Evolutionary conservation across 1,140 invertebrate genomes (phyloP), one percentile per base, ranked within the genome.

Genomic region (Leptopilina clavipes): DNA sequence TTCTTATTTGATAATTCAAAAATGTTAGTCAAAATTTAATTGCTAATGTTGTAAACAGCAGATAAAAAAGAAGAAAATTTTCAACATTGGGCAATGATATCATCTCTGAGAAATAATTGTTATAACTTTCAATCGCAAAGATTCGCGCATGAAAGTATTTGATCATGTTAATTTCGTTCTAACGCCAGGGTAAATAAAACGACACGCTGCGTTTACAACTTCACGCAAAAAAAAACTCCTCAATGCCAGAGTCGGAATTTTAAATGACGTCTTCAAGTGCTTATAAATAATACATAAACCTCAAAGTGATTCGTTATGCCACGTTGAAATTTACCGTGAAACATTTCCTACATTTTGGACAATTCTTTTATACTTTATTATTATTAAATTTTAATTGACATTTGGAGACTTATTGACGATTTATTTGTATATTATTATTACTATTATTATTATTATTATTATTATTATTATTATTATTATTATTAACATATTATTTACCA

Each of bases 151-250:
- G 12, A 71, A 73, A 74, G 44, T 79, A 70, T 84, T 84, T 84
- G 78, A 77, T 77, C 82, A 84, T 84, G 80, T 74, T 83, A 83
- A 84, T 83, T 37, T 19, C 25, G 43, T 73, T 76, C 82, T 75
- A 83, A 84, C 78, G 80, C 59, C 45, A 80, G 72, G 45, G 78
- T 72, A 84, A 84, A 84, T 82, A 81, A 22, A 76, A 73, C n/a
- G 73, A 74, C 18, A 22, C 45, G 22, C 8, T 59, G 45, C 18
- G 31, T 74, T 65, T 72, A 72, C 45, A 40, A 56, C 11, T n/a
- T 37, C 17, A 40, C 37, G 43, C 17, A 76, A 76, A 76, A 72
- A 76, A 17, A 40, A 40, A 40, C 11, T 17, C 74, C 52, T 54
- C 75, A 59, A 71, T 65, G 75, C 52, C 75, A 72, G 52, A 40